These are phyloP conservation scores for Heterotilapia buettikoferi DNA, from an alignment of 2,113 vertebrate genomes.

Conservation along the genomic window DNA sequence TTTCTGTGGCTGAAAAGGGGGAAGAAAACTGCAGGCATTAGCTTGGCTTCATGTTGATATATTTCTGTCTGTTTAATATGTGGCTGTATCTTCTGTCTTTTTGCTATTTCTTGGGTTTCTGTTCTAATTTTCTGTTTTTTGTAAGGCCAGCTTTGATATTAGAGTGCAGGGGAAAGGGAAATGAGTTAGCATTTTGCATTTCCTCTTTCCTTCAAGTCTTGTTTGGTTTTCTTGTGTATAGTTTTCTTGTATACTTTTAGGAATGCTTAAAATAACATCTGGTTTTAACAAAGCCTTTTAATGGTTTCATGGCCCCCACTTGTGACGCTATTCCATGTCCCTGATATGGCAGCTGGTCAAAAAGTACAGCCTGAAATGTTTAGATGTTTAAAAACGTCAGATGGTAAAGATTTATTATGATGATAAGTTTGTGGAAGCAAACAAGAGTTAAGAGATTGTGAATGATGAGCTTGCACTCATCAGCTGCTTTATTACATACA, in stretches of 20 bases:
- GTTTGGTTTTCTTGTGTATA: not conserved
- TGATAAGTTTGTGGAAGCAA: not conserved
- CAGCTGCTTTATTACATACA: not conserved
- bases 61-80: not conserved
- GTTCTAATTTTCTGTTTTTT: not conserved
- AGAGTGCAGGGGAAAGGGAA: not conserved
- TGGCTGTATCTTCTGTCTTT: not conserved
- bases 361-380: not conserved
- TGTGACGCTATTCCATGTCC: not conserved
- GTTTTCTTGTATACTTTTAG: not conserved
- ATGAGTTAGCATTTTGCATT: not conserved
- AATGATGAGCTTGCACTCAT: not conserved
- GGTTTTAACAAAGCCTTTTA: not conserved
- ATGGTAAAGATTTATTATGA: not conserved
- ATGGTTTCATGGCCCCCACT: not conserved
- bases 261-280: not conserved
- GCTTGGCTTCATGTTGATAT: not conserved
- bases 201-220: not conserved
- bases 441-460: not conserved
- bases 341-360: not conserved
- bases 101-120: not conserved
- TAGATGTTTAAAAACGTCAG: not conserved
- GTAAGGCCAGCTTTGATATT: not conserved
- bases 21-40: not conserved
- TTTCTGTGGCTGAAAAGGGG: not conserved